Conservation (phyloP, 1,140 invertebrate genomes). For the Anoplolepis gracilipes region DNA sequence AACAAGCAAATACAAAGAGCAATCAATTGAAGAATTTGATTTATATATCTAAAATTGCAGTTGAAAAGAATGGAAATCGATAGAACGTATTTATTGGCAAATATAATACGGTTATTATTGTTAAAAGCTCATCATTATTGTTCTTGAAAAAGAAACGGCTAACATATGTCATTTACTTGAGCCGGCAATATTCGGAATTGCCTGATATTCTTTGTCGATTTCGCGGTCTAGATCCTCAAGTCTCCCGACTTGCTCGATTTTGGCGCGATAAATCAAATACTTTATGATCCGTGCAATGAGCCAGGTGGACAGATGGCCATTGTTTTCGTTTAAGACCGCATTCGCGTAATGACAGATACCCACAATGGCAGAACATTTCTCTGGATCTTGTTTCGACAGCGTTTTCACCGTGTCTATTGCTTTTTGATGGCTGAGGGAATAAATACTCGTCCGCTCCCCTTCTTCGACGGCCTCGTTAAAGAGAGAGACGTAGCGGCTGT, state of each 20-base stretch:
- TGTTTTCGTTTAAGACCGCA: slow-evolving; percentile 66
- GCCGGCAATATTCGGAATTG: slow-evolving; percentile 63
- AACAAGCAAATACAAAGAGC: not conserved
- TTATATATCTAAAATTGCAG: not conserved
- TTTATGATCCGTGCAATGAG: slow-evolving; percentile 77
- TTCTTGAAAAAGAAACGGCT: not conserved
- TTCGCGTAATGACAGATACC: slow-evolving; percentile 75
- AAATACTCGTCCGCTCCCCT: slow-evolving; percentile 68
- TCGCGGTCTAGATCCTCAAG: slow-evolving; percentile 64
- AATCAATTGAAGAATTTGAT: not conserved
- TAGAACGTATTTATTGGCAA: slow-evolving; percentile 2
- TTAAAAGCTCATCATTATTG: not conserved
- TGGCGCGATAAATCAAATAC: slow-evolving; percentile 78
- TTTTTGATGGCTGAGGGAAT: slow-evolving; percentile 57
- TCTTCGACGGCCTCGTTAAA: slow-evolving; percentile 75
- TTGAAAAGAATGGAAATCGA: not conserved
- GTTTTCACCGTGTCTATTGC: slow-evolving; percentile 60
- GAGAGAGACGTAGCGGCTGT: slow-evolving; percentile 66
- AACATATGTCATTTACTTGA: slow-evolving; percentile 38
- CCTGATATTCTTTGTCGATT: slow-evolving; percentile 70
- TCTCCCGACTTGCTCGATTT: slow-evolving; percentile 70
- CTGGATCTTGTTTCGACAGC: slow-evolving; percentile 67
- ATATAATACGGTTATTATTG: not conserved
- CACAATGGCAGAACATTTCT: slow-evolving; percentile 68
- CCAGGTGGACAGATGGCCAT: slow-evolving; percentile 69